Evolutionary conservation across 37 sponge, comb jelly and placozoan species (phyloP).

Genomic region (Oscarella lobularis): DNA sequence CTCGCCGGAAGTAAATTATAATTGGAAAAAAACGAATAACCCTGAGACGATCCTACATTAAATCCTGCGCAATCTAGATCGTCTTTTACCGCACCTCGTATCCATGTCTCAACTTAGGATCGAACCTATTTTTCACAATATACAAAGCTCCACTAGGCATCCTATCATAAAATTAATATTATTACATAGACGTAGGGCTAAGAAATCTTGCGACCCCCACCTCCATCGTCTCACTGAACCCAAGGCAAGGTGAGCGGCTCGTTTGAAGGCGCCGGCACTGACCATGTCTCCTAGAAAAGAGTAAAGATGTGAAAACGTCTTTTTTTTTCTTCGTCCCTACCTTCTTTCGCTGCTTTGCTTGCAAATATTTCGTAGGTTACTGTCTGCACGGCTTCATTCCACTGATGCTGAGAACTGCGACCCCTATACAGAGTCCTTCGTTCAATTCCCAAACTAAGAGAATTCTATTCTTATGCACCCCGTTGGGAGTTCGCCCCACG

Average conservation of each 20-base stretch:
- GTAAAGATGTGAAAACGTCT: too few species aligned
- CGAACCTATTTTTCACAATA: background rate
- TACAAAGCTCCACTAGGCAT: background rate
- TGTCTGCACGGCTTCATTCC: background rate
- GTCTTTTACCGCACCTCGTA: background rate
- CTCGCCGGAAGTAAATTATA: background rate
- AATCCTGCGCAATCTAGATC: too few species aligned
- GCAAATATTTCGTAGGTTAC: background rate
- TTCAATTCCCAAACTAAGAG: background rate
- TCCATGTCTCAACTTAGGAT: background rate
- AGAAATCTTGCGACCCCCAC: too few species aligned
- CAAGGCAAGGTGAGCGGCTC: background rate
- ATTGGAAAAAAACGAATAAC: background rate
- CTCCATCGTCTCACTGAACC: background rate
- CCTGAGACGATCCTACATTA: too few species aligned
- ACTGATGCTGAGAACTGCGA: slow-evolving; percentile 2
- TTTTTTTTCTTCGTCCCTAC: too few species aligned
- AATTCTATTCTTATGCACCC: background rate
- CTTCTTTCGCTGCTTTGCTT: background rate
- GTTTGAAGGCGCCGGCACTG: background rate
- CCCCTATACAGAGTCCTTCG: background rate
- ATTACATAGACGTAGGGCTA: background rate
- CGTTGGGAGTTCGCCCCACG: background rate
- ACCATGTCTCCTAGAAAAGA: background rate
- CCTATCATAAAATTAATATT: background rate